Conservation (phyloP, 2,888 invertebrate genomes). For the Thymelicus lineola region DNA sequence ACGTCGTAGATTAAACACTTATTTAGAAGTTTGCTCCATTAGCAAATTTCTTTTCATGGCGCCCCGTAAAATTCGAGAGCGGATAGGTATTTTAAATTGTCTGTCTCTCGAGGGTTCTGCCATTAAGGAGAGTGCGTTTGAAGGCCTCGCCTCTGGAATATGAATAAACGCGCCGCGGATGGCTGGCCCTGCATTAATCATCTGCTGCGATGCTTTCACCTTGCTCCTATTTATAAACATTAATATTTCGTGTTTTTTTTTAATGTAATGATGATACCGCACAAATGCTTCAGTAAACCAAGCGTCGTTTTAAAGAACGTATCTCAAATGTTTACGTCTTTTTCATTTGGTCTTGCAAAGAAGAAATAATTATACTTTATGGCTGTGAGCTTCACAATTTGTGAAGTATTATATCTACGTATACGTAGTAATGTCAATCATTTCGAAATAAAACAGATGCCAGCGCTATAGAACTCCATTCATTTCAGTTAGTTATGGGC, state of each 20-base stretch:
- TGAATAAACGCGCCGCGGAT: slow-evolving; percentile 56
- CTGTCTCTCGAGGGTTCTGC: slow-evolving; percentile 51
- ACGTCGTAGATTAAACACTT: slow-evolving; percentile 4
- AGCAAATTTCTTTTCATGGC: slow-evolving; percentile 46
- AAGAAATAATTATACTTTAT: too few species aligned
- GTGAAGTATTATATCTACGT: not conserved
- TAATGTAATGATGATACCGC: slow-evolving; percentile 9
- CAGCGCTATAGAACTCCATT: too few species aligned
- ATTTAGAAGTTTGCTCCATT: slow-evolving; percentile 6
- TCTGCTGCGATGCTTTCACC: slow-evolving; percentile 42
- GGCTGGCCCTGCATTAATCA: slow-evolving; percentile 57
- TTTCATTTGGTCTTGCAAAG: too few species aligned
- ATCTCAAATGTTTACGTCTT: not conserved
- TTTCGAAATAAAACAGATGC: too few species aligned
- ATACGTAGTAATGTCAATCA: not conserved
- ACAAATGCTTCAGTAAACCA: not conserved
- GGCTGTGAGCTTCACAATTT: too few species aligned
- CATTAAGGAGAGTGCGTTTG: slow-evolving; percentile 61
- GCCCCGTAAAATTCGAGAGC: slow-evolving; percentile 47
- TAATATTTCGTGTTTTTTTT: slow-evolving; percentile 22
- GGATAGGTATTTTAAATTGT: slow-evolving; percentile 53
- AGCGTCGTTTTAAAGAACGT: not conserved
- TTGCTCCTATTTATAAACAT: slow-evolving; percentile 27
- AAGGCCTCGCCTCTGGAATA: slow-evolving; percentile 53
- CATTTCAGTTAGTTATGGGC: too few species aligned